Evolutionary conservation across 2,888 invertebrate genomes (phyloP), one percentile per base, ranked within the genome.

Genomic region (Agriopis aurantiaria): DNA sequence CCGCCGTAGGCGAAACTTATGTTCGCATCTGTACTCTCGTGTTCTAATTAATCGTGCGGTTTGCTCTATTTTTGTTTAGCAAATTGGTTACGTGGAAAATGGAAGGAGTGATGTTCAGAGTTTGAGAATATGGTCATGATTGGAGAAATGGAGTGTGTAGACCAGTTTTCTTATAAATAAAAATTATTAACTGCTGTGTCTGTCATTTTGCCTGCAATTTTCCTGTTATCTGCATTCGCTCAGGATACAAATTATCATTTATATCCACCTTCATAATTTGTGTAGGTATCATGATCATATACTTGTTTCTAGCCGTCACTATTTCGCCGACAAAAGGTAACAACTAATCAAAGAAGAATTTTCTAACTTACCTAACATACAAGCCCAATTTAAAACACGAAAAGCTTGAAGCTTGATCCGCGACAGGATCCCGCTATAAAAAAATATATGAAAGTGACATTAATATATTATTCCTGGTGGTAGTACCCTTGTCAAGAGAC

Each of bases 1-100:
- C 71, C 67, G 46, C 53, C 74, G 72, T 70, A 57, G 78, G 74
- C 66, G 77, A 84, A 33, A 86, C 87, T 86, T 87, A 80, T 77
- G 78, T 74, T 77, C 74, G 66, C 65, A 57, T 63, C 65, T 78
- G 79, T 80, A 74, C 76, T 75, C 77, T 14, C 64, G 51, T 60
- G 68, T 56, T 72, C 70, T 75, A 78, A 78, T 79, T 79, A 77
- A 78, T 78, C 72, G 72, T 48, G 76, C 65, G 63, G 76, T 51
- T 76, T 71, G 75, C 65, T 73, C 62, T 74, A 74, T 64, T 74
- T 76, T 59, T 67, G 74, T 71, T 69, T 33, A 43, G 68, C n/a
- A 58, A 67, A 72, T 71, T 71, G 49, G 51, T 57, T 58, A 17
- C 55, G 59, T 49, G 57, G 53, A 60, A 68, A 59, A 14, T 67